phyloP scores from a whole-genome alignment of 2,888 invertebrate genomes.

The Eupithecia subfuscata region DNA sequence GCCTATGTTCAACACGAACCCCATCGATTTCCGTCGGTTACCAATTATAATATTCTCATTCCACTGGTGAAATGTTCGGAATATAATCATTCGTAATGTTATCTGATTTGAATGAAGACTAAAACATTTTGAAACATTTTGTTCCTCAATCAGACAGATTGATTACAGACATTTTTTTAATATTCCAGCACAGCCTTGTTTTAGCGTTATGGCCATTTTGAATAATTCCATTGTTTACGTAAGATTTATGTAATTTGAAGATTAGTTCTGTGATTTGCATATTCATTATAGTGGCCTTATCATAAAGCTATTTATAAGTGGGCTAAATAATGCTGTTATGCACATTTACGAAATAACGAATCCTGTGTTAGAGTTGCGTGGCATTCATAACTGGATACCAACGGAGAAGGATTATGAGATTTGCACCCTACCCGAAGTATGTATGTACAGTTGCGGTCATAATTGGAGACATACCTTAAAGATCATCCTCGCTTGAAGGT shows the following conservation, averaged over 20 bases:
- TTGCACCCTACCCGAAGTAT: not conserved
- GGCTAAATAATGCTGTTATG: not conserved
- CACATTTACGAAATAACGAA: not conserved
- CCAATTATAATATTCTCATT: too few species aligned
- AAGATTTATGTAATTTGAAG: conserved; percentile 12
- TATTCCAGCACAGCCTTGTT: conserved; percentile 3
- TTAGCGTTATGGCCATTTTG: not conserved
- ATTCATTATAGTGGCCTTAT: not conserved
- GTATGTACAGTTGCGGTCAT: too few species aligned
- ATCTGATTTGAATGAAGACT: not conserved
- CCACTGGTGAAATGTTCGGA: too few species aligned
- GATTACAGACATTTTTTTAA: not conserved
- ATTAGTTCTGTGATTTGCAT: conserved; percentile 3
- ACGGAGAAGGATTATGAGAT: not conserved
- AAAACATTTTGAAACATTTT: not conserved
- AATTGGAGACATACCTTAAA: too few species aligned
- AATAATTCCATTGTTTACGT: conserved; percentile 14
- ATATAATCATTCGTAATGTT: not conserved
- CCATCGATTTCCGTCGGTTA: not conserved
- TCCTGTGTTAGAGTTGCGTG: not conserved
- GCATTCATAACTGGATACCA: not conserved
- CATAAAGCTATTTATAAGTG: not conserved
- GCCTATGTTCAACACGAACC: not conserved
- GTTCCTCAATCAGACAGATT: not conserved
- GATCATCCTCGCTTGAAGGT: too few species aligned